phyloP scores from a whole-genome alignment of 1,140 invertebrate genomes.

The Pararge aegeria region DNA sequence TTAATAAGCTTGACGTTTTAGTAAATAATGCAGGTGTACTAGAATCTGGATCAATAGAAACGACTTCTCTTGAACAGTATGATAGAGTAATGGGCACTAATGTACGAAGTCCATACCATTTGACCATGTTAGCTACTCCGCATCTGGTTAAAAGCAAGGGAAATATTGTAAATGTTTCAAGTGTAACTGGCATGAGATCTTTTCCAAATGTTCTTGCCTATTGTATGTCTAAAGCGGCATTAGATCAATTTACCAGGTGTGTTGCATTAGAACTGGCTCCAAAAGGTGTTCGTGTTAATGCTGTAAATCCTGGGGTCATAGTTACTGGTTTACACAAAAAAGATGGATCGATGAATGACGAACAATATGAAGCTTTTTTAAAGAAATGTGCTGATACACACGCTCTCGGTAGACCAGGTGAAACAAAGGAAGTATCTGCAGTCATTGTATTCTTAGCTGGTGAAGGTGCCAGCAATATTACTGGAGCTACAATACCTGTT shows the following conservation, averaged over 20 bases:
- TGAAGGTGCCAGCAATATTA: constrained; percentile 88
- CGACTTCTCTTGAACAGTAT: constrained; percentile 85
- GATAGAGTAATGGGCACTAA: constrained; percentile 88
- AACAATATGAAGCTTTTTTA: constrained; percentile 85
- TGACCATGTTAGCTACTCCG: constrained; percentile 88
- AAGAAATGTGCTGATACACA: constrained; percentile 87
- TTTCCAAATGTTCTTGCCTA: constrained; percentile 86
- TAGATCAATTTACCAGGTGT: constrained; percentile 91
- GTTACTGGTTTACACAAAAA: constrained; percentile 88
- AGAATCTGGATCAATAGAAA: constrained; percentile 86
- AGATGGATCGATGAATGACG: constrained; percentile 84
- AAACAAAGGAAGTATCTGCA: constrained; percentile 86
- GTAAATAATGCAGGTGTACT: constrained; percentile 89
- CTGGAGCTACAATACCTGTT: constrained; percentile 87
- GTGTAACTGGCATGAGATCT: constrained; percentile 87
- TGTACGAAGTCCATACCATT: constrained; percentile 85
- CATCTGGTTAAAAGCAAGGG: constrained; percentile 86
- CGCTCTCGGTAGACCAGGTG: constrained; percentile 87
- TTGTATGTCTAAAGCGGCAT: constrained; percentile 89
- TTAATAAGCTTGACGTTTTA: constrained; percentile 84
- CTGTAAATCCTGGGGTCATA: constrained; percentile 88
- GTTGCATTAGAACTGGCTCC: constrained; percentile 84
- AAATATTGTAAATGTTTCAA: constrained; percentile 91
- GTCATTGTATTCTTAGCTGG: constrained; percentile 90
- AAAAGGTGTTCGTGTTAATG: constrained; percentile 88